phyloP scores from a whole-genome alignment of 1,140 invertebrate species.

The Heliconius hewitsoni region DNA sequence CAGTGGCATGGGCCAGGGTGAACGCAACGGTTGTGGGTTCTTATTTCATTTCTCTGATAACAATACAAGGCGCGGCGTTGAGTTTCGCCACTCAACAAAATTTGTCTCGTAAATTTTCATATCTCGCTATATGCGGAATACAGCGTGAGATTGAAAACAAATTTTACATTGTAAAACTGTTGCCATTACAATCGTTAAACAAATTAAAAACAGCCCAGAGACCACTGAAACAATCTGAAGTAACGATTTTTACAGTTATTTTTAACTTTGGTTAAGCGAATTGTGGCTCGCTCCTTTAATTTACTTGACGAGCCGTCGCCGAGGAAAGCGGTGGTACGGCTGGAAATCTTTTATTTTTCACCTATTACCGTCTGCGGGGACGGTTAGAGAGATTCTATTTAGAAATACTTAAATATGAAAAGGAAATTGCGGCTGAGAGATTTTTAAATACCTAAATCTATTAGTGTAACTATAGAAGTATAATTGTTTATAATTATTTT shows the following conservation, averaged over 20 bases:
- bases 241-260: conserved; percentile 60
- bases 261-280: conserved; percentile 38
- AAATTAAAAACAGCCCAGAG: background rate
- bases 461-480: background rate
- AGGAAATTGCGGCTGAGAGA: background rate
- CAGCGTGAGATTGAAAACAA: too few relatives aligned
- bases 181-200: background rate
- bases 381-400: background rate
- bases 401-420: background rate
- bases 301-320: conserved; percentile 9
- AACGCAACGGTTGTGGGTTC: too few relatives aligned
- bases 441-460: background rate
- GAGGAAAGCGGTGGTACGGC: background rate
- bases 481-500: background rate
- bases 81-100: too few relatives aligned
- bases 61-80: too few relatives aligned
- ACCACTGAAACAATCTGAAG: conserved; percentile 15
- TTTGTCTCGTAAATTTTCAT: too few relatives aligned
- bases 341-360: background rate
- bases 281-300: conserved; percentile 23
- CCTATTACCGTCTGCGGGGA: background rate
- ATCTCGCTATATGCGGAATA: too few relatives aligned
- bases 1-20: too few relatives aligned
- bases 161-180: background rate
- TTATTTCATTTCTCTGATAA: too few relatives aligned